Evolutionary conservation across 2,797 vertebrate species (phyloP), one percentile per base, ranked within the genome.

Genomic region (Melanotaenia trifasciata): DNA sequence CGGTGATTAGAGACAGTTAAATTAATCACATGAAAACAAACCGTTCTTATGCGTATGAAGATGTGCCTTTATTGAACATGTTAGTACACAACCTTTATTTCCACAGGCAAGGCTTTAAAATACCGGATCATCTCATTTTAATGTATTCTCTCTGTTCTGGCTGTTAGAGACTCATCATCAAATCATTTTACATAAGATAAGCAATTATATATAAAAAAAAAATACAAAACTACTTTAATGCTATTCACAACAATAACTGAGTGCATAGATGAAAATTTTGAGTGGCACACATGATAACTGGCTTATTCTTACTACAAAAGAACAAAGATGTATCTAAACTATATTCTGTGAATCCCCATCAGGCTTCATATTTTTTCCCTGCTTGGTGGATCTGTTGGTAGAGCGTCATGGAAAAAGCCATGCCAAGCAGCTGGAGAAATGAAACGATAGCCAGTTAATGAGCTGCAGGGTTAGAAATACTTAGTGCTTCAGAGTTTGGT

Each of bases 321-420:
- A 64, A 78, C 58, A 78, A 32, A 33, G 4, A 13, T 65, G 59
- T 56, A 64, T 54, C 43, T 2, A 7, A 45, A 40, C 28, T 40
- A 13, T 65, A 73, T 35, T 2, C 0, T 7, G 0, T 26, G 1
- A 9, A 1, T 14, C 50, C 13, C 2, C 0, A 4, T 96, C 94
- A 99, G 72, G 97, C 98, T 62, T 96, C 96, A 0, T 97, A 99
- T 90, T 99, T 99, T 94, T 99, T 99, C 67, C 96, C 97, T 43
- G 95, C 95, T 86, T 96, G 93, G 93, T 97, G 97, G 90, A 99
- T 98, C 90, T 99, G 98, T 79, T 99, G 98, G 93, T 98, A 99
- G 24, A 99, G 95, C 2, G 97, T 99, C 98, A 99, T 99, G 67
- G 98, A 99, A 91, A 99, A 99, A 22, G 97, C 98, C 98, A 99